These are phyloP conservation scores for Isurus oxyrinchus DNA, from an alignment of 2,113 vertebrate genomes.

Conservation along the genomic window DNA sequence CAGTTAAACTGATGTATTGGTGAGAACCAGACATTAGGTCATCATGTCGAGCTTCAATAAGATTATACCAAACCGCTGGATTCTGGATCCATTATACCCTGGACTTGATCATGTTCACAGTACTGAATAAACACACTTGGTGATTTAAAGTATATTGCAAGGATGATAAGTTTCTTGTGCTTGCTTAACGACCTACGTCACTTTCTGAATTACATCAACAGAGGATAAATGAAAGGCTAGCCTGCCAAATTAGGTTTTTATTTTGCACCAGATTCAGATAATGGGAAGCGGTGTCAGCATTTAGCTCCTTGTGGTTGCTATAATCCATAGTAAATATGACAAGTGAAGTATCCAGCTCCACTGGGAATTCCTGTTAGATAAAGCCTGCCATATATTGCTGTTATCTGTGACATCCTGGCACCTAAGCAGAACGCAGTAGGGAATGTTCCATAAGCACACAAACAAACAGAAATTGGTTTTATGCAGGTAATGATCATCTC, in stretches of 20 bases:
- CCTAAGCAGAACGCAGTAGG: slow-evolving; percentile 30
- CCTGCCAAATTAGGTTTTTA: slow-evolving; percentile 33
- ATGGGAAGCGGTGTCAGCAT: slow-evolving; percentile 14
- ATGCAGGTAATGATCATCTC: slow-evolving; percentile 22
- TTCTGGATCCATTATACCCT: no score
- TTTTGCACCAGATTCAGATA: slow-evolving; percentile 30
- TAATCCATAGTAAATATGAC: slow-evolving; percentile 35
- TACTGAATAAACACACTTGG: neutral
- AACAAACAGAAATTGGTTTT: slow-evolving; percentile 34
- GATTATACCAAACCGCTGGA: neutral
- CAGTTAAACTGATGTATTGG: neutral
- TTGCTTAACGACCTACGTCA: neutral
- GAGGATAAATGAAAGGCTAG: slow-evolving; percentile 16
- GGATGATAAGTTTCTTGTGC: neutral
- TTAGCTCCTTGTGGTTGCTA: slow-evolving; percentile 32
- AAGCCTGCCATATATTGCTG: slow-evolving; percentile 28
- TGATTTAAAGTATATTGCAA: neutral
- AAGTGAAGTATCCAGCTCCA: slow-evolving; percentile 19
- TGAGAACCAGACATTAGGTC: neutral
- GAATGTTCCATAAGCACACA: neutral
- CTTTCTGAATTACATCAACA: neutral
- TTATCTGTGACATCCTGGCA: slow-evolving; percentile 33
- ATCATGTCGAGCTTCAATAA: neutral
- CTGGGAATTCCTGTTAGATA: slow-evolving; percentile 26
- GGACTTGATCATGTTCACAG: neutral